A percentile compares a stretch with the other conserved stretches of the same genome.
These are phyloP conservation scores for Anas flavirostris DNA, from an alignment of 2,797 vertebrate species.

Conservation along the genomic window DNA sequence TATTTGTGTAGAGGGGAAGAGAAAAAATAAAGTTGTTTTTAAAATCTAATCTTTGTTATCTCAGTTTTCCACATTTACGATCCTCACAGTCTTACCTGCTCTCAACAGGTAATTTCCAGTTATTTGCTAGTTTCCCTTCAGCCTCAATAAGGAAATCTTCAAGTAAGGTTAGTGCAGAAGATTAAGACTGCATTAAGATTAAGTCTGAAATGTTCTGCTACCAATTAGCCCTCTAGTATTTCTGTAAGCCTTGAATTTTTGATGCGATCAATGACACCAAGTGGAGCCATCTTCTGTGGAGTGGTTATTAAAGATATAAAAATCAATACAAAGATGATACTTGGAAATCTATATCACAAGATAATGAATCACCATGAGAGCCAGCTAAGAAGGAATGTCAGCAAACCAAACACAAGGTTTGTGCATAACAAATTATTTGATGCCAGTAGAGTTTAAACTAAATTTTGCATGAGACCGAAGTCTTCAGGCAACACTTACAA, in stretches of 20 bases:
- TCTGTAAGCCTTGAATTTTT: conserved; percentile 88
- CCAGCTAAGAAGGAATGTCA: conserved; percentile 77
- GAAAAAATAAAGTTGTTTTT: background rate
- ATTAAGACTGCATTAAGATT: conserved; percentile 83
- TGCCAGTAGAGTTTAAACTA: conserved; percentile 75
- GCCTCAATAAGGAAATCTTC: conserved; percentile 71
- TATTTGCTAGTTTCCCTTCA: conserved; percentile 47
- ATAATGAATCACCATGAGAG: conserved; percentile 84
- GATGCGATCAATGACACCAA: conserved; percentile 86
- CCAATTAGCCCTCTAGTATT: conserved; percentile 84
- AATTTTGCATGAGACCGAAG: conserved; percentile 81
- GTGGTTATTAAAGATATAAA: conserved; percentile 87
- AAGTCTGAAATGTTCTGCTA: conserved; percentile 81
- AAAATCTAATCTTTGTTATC: background rate
- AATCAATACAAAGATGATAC: conserved; percentile 88
- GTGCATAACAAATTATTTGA: conserved; percentile 78
- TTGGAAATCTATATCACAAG: conserved; percentile 83
- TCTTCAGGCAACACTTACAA: conserved; percentile 76
- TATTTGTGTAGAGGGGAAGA: background rate
- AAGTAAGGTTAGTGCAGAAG: conserved; percentile 77
- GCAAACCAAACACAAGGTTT: conserved; percentile 82
- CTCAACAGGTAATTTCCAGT: conserved; percentile 70
- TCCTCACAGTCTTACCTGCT: background rate
- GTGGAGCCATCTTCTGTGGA: conserved; percentile 83
- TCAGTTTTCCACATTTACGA: conserved; percentile 5